Conservation (phyloP, 2,113 vertebrate species). For the Mixornis gularis region DNA sequence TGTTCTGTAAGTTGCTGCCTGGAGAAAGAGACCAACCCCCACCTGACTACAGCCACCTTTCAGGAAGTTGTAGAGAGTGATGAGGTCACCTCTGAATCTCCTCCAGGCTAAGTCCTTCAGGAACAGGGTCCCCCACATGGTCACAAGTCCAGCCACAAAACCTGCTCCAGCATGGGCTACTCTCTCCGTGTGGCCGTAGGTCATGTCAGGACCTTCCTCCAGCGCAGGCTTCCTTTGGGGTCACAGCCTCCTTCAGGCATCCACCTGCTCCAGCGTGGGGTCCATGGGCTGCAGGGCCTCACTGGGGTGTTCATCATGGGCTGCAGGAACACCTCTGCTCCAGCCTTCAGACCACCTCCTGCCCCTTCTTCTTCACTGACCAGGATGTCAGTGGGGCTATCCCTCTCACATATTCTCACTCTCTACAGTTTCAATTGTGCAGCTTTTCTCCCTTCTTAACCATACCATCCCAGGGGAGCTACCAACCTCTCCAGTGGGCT, state of each 20-base stretch:
- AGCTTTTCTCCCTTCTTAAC: background rate
- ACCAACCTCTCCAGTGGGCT: accelerated
- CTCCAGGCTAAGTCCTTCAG: background rate
- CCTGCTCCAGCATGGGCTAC: background rate
- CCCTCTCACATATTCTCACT: background rate
- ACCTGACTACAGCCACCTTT: too few species aligned
- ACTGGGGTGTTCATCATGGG: background rate
- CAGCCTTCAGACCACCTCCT: background rate
- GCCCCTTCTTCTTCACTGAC: too few species aligned
- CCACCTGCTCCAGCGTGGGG: accelerated
- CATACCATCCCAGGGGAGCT: accelerated
- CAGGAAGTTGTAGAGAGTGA: too few species aligned
- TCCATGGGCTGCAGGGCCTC: background rate
- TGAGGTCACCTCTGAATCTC: too few species aligned
- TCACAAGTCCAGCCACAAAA: background rate
- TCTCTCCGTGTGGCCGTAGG: background rate
- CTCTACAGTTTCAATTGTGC: background rate
- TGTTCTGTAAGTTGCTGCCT: too few species aligned
- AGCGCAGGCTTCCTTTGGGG: background rate
- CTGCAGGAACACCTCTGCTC: background rate
- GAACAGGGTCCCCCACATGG: too few species aligned
- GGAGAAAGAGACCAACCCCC: too few species aligned
- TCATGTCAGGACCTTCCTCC: background rate
- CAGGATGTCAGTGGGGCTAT: background rate
- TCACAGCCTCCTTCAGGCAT: background rate